Evolutionary conservation across 1,140 invertebrate genomes (phyloP).

Genomic region (Drosophila parabipectinata): DNA sequence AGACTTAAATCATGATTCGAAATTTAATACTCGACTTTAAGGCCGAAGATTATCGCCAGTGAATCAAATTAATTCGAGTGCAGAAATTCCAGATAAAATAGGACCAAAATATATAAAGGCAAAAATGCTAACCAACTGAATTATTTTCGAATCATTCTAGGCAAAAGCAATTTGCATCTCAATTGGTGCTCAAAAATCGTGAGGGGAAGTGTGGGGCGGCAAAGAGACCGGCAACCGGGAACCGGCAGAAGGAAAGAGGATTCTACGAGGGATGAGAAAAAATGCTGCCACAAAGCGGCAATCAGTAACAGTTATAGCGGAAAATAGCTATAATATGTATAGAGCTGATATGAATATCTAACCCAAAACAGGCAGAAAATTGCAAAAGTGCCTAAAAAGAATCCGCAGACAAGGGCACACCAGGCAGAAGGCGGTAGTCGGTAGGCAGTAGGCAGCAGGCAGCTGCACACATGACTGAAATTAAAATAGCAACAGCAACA

Average conservation of each 20-base stretch:
- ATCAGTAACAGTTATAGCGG: slow-evolving; percentile 80
- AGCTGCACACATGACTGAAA: slow-evolving; percentile 75
- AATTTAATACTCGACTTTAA: slow-evolving; percentile 29
- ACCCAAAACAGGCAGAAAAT: slow-evolving; percentile 67
- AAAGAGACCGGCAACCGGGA: background rate
- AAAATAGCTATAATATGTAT: slow-evolving; percentile 79
- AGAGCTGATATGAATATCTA: slow-evolving; percentile 74
- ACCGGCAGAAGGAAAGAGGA: background rate
- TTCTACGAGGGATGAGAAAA: slow-evolving; percentile 9
- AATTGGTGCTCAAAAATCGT: slow-evolving; percentile 63
- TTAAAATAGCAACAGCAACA: slow-evolving; percentile 70
- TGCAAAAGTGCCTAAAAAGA: slow-evolving; percentile 73
- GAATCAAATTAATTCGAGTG: slow-evolving; percentile 67
- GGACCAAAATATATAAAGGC: slow-evolving; percentile 24
- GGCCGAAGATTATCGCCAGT: slow-evolving; percentile 51
- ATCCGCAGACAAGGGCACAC: slow-evolving; percentile 19
- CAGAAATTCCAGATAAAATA: slow-evolving; percentile 24
- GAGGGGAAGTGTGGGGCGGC: slow-evolving; percentile 12
- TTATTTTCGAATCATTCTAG: slow-evolving; percentile 79
- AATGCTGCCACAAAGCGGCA: slow-evolving; percentile 70
- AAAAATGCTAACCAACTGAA: slow-evolving; percentile 65
- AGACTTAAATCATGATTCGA: slow-evolving; percentile 12
- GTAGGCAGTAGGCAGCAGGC: slow-evolving; percentile 25
- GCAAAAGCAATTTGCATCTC: slow-evolving; percentile 77
- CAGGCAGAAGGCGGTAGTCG: slow-evolving; percentile 28